These are phyloP conservation scores for Liparis tanakae DNA, from an alignment of 2,797 vertebrate genomes.

Conservation along the genomic window DNA sequence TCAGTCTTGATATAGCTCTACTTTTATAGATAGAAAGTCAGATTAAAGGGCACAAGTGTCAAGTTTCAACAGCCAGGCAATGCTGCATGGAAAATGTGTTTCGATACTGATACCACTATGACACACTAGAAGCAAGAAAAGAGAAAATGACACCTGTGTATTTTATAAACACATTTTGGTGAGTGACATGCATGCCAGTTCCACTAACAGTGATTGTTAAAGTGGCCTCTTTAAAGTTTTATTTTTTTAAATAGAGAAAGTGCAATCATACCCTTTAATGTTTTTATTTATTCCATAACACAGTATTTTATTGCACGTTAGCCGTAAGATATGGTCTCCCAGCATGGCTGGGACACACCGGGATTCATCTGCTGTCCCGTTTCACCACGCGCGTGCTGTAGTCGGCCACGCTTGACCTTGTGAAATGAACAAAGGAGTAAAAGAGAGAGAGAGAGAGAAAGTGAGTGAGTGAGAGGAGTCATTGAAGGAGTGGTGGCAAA, in stretches of 20 bases:
- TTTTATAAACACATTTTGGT: conserved; percentile 54
- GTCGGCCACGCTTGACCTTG: conserved; percentile 70
- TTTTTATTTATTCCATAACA: conserved; percentile 12
- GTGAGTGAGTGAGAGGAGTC: conserved; percentile 54
- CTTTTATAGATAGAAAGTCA: conserved; percentile 64
- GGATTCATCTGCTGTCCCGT: conserved; percentile 58
- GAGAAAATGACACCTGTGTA: conserved; percentile 58
- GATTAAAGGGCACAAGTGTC: conserved; percentile 53
- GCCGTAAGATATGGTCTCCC: conserved; percentile 30
- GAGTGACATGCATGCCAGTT: conserved; percentile 4
- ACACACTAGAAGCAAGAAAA: conserved; percentile 44
- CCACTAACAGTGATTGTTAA: conserved; percentile 3
- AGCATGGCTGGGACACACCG: conserved; percentile 37
- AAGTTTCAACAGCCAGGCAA: conserved; percentile 42
- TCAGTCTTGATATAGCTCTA: conserved; percentile 54
- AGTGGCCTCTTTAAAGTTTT: not conserved
- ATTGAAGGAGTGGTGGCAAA: conserved; percentile 49
- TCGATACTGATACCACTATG: conserved; percentile 54
- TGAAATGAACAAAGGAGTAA: conserved; percentile 65
- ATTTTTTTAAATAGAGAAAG: not conserved
- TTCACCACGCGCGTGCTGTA: conserved; percentile 46
- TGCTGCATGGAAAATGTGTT: conserved; percentile 55
- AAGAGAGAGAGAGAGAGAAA: conserved; percentile 35
- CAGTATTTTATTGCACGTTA: conserved; percentile 26
- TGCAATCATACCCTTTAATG: not conserved